Conservation (phyloP, 2,113 vertebrate species). For the Lasiurus borealis region DNA sequence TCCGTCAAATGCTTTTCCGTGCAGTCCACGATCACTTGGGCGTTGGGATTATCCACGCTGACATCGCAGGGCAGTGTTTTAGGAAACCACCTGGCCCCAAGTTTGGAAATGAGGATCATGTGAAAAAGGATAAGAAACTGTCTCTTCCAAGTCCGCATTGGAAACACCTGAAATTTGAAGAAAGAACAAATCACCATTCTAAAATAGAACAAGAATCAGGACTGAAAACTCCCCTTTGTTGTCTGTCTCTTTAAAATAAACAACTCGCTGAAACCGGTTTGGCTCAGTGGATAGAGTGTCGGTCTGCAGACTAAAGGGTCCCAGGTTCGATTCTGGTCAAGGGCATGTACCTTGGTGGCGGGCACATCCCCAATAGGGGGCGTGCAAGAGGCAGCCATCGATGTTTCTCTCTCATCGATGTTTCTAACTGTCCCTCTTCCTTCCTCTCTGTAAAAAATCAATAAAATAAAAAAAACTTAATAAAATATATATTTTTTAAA, state of each 20-base stretch:
- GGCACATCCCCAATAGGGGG: too few species aligned
- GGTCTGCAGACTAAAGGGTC: too few species aligned
- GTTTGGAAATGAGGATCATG: slow-evolving; percentile 74
- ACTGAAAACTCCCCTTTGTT: background rate
- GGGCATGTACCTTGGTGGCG: too few species aligned
- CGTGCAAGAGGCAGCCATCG: too few species aligned
- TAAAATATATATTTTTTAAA: too few species aligned
- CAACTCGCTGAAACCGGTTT: background rate
- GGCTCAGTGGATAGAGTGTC: too few species aligned
- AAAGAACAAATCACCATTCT: slow-evolving; percentile 57
- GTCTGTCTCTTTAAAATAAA: slow-evolving; percentile 25
- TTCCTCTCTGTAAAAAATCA: too few species aligned
- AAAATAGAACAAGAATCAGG: slow-evolving; percentile 4
- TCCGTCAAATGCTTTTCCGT: slow-evolving; percentile 88
- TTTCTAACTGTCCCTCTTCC: too few species aligned
- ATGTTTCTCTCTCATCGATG: too few species aligned
- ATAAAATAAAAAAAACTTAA: too few species aligned
- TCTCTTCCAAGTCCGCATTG: slow-evolving; percentile 59
- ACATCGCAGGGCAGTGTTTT: slow-evolving; percentile 96
- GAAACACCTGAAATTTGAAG: slow-evolving; percentile 79
- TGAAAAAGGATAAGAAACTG: slow-evolving; percentile 69
- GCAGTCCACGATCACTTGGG: slow-evolving; percentile 92
- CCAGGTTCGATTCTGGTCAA: too few species aligned
- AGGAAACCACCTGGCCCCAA: slow-evolving; percentile 88
- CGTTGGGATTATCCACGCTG: slow-evolving; percentile 59